Evolutionary conservation across 2,797 vertebrate species (phyloP).

Genomic region (Tolypeutes matacus): DNA sequence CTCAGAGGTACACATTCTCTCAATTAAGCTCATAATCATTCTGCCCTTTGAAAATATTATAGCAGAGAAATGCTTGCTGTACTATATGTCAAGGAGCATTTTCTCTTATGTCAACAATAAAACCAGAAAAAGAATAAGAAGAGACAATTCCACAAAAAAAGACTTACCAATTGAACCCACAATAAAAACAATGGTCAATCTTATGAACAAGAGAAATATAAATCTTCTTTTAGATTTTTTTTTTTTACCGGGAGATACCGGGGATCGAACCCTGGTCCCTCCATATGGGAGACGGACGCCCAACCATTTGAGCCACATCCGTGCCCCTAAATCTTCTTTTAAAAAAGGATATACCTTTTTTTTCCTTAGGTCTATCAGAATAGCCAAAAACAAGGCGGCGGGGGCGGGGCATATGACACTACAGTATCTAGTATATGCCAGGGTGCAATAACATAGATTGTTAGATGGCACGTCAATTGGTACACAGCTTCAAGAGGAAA

Average conservation of each 20-base stretch:
- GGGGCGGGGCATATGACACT: background rate
- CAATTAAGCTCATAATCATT: slow-evolving; percentile 37
- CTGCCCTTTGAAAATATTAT: background rate
- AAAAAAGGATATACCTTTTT: background rate
- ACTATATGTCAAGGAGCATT: background rate
- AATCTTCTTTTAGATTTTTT: too few relatives aligned
- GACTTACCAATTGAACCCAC: slow-evolving; percentile 16
- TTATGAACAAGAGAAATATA: slow-evolving; percentile 8
- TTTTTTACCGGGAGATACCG: too few relatives aligned
- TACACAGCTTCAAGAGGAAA: slow-evolving; percentile 26
- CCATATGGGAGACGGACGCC: too few relatives aligned
- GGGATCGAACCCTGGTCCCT: too few relatives aligned
- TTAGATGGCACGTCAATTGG: background rate
- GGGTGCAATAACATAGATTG: background rate
- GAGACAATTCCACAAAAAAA: background rate
- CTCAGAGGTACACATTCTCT: slow-evolving; percentile 32
- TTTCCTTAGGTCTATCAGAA: background rate
- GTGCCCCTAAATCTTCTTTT: too few relatives aligned
- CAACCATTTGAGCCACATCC: too few relatives aligned
- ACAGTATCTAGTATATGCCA: background rate
- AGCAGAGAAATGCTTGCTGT: background rate
- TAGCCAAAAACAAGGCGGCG: background rate
- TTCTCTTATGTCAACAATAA: background rate
- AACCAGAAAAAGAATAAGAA: slow-evolving; percentile 47
- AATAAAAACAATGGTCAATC: slow-evolving; percentile 22